Base-by-base conservation (phyloP, 2,113 vertebrate genomes). In the Alexandromys fortis region DNA sequence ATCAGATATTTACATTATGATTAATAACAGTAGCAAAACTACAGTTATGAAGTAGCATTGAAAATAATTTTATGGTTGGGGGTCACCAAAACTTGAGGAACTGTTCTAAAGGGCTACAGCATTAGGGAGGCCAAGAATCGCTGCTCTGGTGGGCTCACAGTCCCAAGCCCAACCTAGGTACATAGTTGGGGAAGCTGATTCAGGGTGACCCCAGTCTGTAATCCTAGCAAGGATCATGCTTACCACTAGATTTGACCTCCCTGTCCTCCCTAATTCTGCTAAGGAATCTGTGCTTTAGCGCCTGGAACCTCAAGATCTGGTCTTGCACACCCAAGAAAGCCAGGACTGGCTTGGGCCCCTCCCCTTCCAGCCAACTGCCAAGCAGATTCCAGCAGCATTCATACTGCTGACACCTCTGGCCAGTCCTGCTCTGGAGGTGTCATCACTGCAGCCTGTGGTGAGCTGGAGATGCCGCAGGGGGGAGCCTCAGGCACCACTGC, bases 371-470 rank as follows among this genome's bases (percentile, higher is more conserved):
- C 58, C 33, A 79, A 12, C 86, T 24, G 82, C 61, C 45, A 16
- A 45, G 21, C 1, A 4, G 26, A 72, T 68, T 58, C 77, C 67
- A 2, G 63, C 67, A 2, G 68, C 24, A 24, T n/a, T 12, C 1
- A 3, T 65, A 47, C 75, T 16, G 55, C 81, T 10, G 73, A 45
- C 47, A 45, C 45, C 73, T 45, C 65, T 42, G n/a, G 61, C 77
- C 45, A 35, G n/a, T 73, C 63, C 47, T 14, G 75, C 16, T 98
- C 98, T 93, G 97, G 97, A 97, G 98, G 98, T 97, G 98, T 98
- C 98, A 98, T 98, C 98, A 97, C 97, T 55, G 94, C 94, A 98
- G 98, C 98, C 98, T 98, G 98, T 98, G 98, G 98, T 98, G 97
- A 98, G 98, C 97, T 89, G 98, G 98, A 98, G 97, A 98, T 96